A percentile compares a stretch with the other conserved stretches of the same genome.
Evolutionary conservation across 2,113 vertebrate genomes (phyloP).

Genomic region (Ptilonorhynchus violaceus): DNA sequence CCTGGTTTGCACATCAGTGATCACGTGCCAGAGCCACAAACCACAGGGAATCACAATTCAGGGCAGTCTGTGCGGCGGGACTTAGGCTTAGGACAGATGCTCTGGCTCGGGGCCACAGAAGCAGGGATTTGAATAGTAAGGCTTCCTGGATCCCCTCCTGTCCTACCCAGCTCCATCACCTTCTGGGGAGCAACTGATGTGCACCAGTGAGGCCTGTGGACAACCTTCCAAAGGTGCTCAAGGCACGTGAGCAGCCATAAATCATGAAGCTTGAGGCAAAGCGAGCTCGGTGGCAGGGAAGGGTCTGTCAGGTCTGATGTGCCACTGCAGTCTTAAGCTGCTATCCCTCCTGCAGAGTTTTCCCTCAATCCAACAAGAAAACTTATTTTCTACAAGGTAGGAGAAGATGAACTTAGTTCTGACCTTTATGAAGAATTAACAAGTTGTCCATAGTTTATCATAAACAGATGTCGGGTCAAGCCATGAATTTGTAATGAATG

Average conservation of each 20-base stretch:
- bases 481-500: slow-evolving; percentile 41
- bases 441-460: slow-evolving; percentile 42
- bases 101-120: neutral
- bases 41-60: neutral
- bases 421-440: slow-evolving; percentile 45
- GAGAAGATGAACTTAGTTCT: slow-evolving; percentile 4
- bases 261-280: neutral
- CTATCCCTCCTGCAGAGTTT: neutral
- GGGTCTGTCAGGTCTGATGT: neutral
- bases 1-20: neutral
- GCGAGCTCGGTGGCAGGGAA: neutral
- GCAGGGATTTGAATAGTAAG: neutral
- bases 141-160: neutral
- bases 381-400: neutral
- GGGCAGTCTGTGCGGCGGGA: neutral
- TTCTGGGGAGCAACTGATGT: neutral
- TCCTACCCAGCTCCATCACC: neutral
- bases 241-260: neutral
- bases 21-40: neutral
- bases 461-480: slow-evolving; percentile 12
- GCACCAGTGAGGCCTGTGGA: neutral
- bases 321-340: neutral
- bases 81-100: neutral
- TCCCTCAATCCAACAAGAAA: neutral
- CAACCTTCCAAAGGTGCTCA: neutral